A percentile compares a stretch with the other conserved stretches of the same genome.
These are phyloP conservation scores for Tillus elongatus DNA, from an alignment of 2,888 invertebrate genomes.

Conservation along the genomic window DNA sequence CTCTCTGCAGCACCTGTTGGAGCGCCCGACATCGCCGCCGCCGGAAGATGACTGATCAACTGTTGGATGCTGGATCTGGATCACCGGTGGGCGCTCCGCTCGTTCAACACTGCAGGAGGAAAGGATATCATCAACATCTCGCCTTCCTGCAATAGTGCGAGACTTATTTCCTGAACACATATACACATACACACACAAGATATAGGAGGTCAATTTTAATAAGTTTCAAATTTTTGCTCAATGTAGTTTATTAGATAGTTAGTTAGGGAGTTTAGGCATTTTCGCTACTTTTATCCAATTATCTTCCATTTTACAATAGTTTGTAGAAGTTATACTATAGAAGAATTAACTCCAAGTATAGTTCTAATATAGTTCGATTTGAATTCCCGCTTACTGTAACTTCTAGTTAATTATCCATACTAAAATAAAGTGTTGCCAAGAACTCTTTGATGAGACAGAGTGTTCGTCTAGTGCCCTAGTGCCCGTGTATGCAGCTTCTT, in stretches of 20 bases:
- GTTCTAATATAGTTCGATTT: too few species aligned
- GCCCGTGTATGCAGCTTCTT: too few species aligned
- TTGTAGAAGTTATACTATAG: slow-evolving; percentile 22
- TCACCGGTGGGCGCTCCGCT: slow-evolving; percentile 16
- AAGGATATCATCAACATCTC: slow-evolving; percentile 10
- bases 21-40: slow-evolving; percentile 19
- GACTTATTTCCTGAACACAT: too few species aligned
- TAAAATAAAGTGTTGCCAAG: too few species aligned
- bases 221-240: slow-evolving; percentile 31
- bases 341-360: too few species aligned
- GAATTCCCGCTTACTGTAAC: too few species aligned
- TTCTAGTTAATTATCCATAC: too few species aligned
- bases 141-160: too few species aligned
- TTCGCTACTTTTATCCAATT: slow-evolving; percentile 25
- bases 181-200: slow-evolving; percentile 21
- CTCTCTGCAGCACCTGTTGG: slow-evolving; percentile 25
- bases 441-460: too few species aligned
- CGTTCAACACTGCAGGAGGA: slow-evolving; percentile 20
- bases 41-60: slow-evolving; percentile 13
- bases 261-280: slow-evolving; percentile 21
- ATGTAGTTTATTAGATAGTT: slow-evolving; percentile 25
- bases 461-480: too few species aligned
- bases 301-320: slow-evolving; percentile 29
- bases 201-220: slow-evolving; percentile 22
- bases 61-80: slow-evolving; percentile 4